Conservation (phyloP, 2,797 vertebrate species). For the Oreonectes daqikongensis region DNA sequence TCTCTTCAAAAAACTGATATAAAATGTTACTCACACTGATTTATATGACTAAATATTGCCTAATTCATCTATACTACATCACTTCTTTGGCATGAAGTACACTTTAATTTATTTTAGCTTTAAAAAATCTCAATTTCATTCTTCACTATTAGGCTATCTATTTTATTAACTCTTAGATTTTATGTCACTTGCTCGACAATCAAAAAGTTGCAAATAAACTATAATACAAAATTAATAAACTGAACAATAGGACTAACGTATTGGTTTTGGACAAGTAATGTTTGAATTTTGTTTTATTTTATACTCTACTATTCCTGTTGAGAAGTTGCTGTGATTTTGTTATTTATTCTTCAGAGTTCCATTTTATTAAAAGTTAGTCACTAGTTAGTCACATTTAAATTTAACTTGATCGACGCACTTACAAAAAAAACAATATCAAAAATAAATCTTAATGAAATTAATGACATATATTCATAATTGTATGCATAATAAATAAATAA, state of each 20-base stretch:
- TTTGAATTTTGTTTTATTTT: background rate
- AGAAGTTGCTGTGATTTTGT: slow-evolving; percentile 13
- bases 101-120: slow-evolving; percentile 1
- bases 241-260: background rate
- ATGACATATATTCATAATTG: slow-evolving; percentile 5
- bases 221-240: background rate
- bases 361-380: slow-evolving; percentile 58
- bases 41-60: background rate
- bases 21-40: slow-evolving; percentile 6
- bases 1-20: background rate
- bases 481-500: background rate
- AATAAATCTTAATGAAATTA: background rate
- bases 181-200: background rate
- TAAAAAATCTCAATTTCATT: background rate
- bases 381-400: slow-evolving; percentile 59
- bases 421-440: slow-evolving; percentile 5
- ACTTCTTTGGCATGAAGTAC: background rate
- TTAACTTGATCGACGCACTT: slow-evolving; percentile 52
- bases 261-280: background rate
- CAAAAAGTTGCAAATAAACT: background rate
- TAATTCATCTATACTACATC: background rate
- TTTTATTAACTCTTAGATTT: no score
- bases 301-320: background rate
- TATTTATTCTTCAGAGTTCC: slow-evolving; percentile 41
- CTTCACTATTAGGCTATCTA: background rate